phyloP scores from a whole-genome alignment of 2,888 invertebrate genomes.

The Helicoverpa assulta region DNA sequence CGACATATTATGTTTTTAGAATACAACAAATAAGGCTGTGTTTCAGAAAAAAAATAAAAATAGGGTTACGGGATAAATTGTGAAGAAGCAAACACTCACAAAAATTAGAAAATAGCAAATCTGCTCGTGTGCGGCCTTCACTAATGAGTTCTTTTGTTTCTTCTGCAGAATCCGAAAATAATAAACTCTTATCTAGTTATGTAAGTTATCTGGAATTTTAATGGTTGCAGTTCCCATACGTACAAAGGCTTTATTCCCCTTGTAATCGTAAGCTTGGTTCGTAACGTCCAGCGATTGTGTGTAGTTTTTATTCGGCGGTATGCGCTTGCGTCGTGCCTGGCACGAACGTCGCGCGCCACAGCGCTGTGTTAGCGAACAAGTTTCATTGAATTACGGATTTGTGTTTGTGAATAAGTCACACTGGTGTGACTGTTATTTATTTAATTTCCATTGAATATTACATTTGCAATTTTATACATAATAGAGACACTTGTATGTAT shows the following conservation, averaged over 20 bases:
- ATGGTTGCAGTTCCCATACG: constrained; percentile 6
- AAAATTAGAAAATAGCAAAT: no score
- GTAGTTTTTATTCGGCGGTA: constrained; percentile 37
- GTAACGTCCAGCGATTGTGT: constrained; percentile 37
- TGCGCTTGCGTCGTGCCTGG: constrained; percentile 62
- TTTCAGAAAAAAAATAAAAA: no score
- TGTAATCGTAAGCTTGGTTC: constrained; percentile 13
- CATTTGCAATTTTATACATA: no score
- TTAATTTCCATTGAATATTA: constrained; percentile 14
- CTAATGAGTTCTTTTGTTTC: no score
- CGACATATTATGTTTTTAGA: no score
- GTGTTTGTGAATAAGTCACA: background rate
- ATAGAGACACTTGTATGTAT: no score
- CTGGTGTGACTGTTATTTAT: background rate
- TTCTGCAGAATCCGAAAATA: no score
- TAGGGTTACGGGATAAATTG: no score
- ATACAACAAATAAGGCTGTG: no score
- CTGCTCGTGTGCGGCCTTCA: no score
- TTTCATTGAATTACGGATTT: constrained; percentile 31
- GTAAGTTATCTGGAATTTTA: constrained; percentile 1
- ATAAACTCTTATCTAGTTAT: background rate
- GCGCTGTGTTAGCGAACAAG: constrained; percentile 27
- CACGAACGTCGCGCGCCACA: constrained; percentile 53
- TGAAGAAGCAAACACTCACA: no score
- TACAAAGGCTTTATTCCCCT: constrained; percentile 35